phyloP scores from a whole-genome alignment of 2,888 invertebrate species.

The Coleophora flavipennella region DNA sequence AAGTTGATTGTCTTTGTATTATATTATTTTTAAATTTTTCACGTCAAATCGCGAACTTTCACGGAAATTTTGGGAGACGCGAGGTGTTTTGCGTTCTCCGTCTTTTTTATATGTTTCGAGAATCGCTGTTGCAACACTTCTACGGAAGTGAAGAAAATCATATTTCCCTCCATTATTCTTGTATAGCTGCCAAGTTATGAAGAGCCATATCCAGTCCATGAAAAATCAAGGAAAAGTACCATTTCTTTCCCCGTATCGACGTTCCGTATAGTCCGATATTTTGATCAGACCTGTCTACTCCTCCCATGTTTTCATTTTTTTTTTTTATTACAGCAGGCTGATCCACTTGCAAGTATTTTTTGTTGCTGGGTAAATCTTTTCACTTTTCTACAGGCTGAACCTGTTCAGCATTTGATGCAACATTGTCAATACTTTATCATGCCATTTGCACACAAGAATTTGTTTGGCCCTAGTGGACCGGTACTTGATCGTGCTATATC shows the following conservation, averaged over 20 bases:
- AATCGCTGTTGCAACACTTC: not conserved
- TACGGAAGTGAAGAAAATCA: not conserved
- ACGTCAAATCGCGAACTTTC: not conserved
- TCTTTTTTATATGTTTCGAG: not conserved
- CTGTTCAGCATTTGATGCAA: not conserved
- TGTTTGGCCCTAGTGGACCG: not conserved
- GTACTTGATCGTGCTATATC: not conserved
- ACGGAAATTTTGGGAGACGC: not conserved
- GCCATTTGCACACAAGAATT: not conserved
- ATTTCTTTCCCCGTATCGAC: conserved; percentile 1
- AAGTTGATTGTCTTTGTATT: not conserved
- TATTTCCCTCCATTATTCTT: not conserved
- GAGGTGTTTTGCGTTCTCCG: not conserved
- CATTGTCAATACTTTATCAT: not conserved
- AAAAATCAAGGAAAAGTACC: not conserved
- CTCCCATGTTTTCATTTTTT: conserved; percentile 2
- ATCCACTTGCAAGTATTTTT: conserved; percentile 2
- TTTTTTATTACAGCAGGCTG: conserved; percentile 2
- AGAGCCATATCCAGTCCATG: not conserved
- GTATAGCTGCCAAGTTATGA: conserved; percentile 2
- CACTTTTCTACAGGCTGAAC: conserved; percentile 1
- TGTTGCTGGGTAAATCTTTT: conserved; percentile 2
- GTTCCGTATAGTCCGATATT: conserved; percentile 1
- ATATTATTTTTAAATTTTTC: not conserved
- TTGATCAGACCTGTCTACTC: conserved; percentile 2